A percentile compares a stretch with the other conserved stretches of the same genome.
These are phyloP conservation scores for Notodonta ziczac DNA, from an alignment of 2,888 invertebrate species.

Conservation along the genomic window DNA sequence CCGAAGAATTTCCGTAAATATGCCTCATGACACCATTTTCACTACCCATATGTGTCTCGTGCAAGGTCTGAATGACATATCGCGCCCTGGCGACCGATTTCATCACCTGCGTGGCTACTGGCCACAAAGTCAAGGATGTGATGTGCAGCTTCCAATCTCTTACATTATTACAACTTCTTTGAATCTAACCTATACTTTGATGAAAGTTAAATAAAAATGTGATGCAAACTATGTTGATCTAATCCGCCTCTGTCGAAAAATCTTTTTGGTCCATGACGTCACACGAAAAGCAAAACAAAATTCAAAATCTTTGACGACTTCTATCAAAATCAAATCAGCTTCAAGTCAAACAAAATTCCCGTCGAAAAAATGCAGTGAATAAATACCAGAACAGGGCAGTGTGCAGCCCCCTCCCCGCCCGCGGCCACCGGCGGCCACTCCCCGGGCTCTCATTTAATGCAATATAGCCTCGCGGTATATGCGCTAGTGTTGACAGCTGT, in stretches of 20 bases:
- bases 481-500: slow-evolving; percentile 22
- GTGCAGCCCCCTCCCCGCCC: neutral
- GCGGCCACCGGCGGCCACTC: neutral
- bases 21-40: no score
- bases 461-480: slow-evolving; percentile 16
- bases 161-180: no score
- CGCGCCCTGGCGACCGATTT: no score
- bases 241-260: neutral
- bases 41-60: no score
- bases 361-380: slow-evolving; percentile 19
- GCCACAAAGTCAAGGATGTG: no score
- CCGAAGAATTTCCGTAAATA: no score
- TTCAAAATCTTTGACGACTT: slow-evolving; percentile 18
- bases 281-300: slow-evolving; percentile 11
- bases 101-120: no score
- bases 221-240: no score
- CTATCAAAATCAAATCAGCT: slow-evolving; percentile 6
- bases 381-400: neutral
- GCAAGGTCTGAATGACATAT: no score
- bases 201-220: no score
- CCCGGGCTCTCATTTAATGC: slow-evolving; percentile 50
- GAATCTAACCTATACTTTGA: no score
- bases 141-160: no score
- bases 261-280: slow-evolving; percentile 7
- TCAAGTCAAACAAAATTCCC: slow-evolving; percentile 17